A percentile compares a stretch with the other conserved stretches of the same genome.
Evolutionary conservation across 2,113 vertebrate species (phyloP).

Genomic region (Mesoclemmys tuberculata): DNA sequence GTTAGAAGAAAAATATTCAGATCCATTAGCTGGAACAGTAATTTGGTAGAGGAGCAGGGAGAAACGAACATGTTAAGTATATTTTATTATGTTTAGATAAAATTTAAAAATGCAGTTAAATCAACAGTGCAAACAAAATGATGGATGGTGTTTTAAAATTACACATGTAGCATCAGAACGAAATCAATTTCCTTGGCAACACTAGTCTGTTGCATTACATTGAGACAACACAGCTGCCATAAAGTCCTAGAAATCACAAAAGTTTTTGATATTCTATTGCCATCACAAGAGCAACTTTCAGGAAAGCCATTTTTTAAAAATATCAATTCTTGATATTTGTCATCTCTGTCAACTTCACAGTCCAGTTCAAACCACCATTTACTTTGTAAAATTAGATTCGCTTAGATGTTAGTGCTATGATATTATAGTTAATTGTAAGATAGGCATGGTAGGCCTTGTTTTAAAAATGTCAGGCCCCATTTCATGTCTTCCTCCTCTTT

Average conservation of each 20-base stretch:
- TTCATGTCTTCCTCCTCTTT: not conserved
- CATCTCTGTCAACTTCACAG: not conserved
- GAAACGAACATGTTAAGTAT: not conserved
- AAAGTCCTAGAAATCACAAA: not conserved
- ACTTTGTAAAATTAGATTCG: not conserved
- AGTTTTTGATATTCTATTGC: fast-evolving
- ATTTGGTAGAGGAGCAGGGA: no score
- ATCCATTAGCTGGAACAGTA: not conserved
- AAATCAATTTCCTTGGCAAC: not conserved
- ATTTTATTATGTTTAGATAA: not conserved
- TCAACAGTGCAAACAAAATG: not conserved
- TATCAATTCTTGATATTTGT: fast-evolving
- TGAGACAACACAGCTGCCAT: not conserved
- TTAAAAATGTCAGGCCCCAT: not conserved
- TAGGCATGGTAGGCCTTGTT: not conserved
- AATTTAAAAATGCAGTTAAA: not conserved
- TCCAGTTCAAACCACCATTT: not conserved
- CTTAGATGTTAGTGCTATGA: not conserved
- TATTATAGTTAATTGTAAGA: not conserved
- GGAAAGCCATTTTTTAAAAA: not conserved
- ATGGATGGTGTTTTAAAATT: not conserved
- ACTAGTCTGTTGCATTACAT: not conserved
- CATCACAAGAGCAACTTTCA: not conserved
- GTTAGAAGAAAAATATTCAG: not conserved
- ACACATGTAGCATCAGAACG: fast-evolving